Conservation (phyloP, 2,888 invertebrate genomes). For the Blastobasis adustella region DNA sequence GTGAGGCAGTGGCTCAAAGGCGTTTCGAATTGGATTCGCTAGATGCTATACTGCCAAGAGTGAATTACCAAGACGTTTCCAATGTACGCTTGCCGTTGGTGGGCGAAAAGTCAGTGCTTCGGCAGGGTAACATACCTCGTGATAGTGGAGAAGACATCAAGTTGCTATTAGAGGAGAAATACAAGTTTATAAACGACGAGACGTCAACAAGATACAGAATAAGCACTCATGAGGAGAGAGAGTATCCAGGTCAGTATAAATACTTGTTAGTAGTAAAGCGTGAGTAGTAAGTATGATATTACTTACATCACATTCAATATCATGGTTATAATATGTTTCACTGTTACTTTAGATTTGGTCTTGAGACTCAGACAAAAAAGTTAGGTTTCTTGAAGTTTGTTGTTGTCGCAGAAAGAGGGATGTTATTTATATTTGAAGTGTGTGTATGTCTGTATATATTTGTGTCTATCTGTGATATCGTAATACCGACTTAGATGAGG, state of each 20-base stretch:
- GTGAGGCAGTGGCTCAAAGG: background rate
- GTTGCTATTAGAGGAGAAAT: constrained; percentile 48
- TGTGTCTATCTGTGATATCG: too few species aligned
- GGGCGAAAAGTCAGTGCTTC: background rate
- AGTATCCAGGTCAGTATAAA: constrained; percentile 28
- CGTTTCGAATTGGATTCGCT: background rate
- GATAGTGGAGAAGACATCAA: constrained; percentile 37
- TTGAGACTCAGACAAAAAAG: too few species aligned
- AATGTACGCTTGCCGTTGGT: background rate
- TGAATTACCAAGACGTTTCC: background rate
- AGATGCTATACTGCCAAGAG: background rate
- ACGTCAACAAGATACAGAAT: constrained; percentile 47
- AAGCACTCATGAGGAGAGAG: constrained; percentile 25
- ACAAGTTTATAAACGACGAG: constrained; percentile 54
- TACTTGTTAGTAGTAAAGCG: too few species aligned
- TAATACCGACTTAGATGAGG: too few species aligned
- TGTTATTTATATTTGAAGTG: too few species aligned
- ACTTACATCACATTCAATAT: too few species aligned
- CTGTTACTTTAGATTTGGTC: too few species aligned
- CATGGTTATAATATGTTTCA: too few species aligned
- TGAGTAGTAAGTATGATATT: too few species aligned
- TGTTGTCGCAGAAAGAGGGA: too few species aligned
- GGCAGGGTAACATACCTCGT: constrained; percentile 3
- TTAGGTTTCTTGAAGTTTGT: too few species aligned
- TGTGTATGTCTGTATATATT: too few species aligned